Evolutionary conservation across 2,888 invertebrate genomes (phyloP), one percentile per base, ranked within the genome.

Genomic region (Lomographa bimaculata): DNA sequence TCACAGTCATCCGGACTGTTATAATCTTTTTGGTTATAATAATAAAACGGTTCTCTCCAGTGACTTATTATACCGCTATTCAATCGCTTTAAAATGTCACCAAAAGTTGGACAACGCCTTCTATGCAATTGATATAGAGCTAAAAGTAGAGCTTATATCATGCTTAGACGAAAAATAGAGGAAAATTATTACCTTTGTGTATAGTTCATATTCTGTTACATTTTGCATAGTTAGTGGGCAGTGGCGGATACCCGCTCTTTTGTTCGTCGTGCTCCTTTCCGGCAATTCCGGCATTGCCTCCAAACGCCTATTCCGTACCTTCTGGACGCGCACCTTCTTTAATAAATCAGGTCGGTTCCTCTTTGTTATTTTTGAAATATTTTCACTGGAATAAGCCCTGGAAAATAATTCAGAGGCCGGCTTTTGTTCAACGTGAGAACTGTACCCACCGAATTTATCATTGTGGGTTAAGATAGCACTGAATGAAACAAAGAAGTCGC

Each of bases 201-300:
- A 4, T 14, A 21, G 24, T 8, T 17, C 14, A 5, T 6, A 16
- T 29, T 17, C 28, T 36, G 20, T 10, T 24, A 6, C 0, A 5
- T 8, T n/a, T 21, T 10, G 7, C 16, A 14, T 27, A 20, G 7
- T 7, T 56, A 65, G 57, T 39, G 49, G 48, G 41, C 54, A 52
- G 53, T 38, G 30, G 40, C 44, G 53, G 62, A 54, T 53, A 57
- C 59, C 58, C 54, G 50, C 41, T 50, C 54, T 60, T 58, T 71
- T 70, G 63, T 71, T 64, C 58, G 54, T 57, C 60, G 55, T 56
- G 37, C 50, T 56, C 50, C 63, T 51, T 62, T 57, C 60, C 54
- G 45, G 36, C n/a, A n/a, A n/a, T n/a, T n/a, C 36, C 36, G 46
- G 57, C 52, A 61, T 54, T 46, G 56, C 56, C 54, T 62, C 54